Base-by-base conservation (phyloP, 2,113 vertebrate species). In the Tetrax tetrax region DNA sequence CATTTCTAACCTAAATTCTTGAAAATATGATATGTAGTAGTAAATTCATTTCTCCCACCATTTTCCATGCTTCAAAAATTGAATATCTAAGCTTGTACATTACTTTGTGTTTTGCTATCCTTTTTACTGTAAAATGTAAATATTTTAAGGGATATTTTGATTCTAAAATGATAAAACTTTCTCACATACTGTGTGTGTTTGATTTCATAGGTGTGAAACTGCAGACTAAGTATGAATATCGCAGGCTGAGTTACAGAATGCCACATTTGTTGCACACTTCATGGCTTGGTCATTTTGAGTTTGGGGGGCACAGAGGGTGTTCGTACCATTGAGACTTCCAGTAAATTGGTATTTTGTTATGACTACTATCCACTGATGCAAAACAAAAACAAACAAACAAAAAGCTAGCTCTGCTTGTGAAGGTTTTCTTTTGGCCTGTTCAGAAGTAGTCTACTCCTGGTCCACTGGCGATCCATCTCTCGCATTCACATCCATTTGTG, bases 81-180 rank as follows among this genome's bases (percentile, higher is more conserved):
- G 98, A 98, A 98, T 98, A 98, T 97, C 97, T 98, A 95, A 98
- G 98, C 98, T 97, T 98, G 98, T 98, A 98, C 98, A 98, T 98
- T 98, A 98, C 97, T 97, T 98, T 98, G 98, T 98, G 98, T 98
- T 98, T 98, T 98, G 95, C 98, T 98, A 98, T 98, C 97, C 98
- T 98, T 98, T 98, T 97, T 98, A 98, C 98, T 98, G 98, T 98
- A 98, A 98, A 98, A 98, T 98, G 98, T 98, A 98, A 98, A 98
- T 98, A 98, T 98, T 98, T 98, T 98, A 98, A 98, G 98, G 98
- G 97, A 98, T 98, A 98, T 98, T 98, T 98, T 98, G 98, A 98
- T 98, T 98, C 98, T 98, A 97, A 98, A 97, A 98, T 81, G 97
- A 98, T 98, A 98, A 98, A 98, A 98, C 92, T 98, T 98, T 98